phyloP scores from a whole-genome alignment of 2,113 vertebrate species.

The Peromyscus californicus region DNA sequence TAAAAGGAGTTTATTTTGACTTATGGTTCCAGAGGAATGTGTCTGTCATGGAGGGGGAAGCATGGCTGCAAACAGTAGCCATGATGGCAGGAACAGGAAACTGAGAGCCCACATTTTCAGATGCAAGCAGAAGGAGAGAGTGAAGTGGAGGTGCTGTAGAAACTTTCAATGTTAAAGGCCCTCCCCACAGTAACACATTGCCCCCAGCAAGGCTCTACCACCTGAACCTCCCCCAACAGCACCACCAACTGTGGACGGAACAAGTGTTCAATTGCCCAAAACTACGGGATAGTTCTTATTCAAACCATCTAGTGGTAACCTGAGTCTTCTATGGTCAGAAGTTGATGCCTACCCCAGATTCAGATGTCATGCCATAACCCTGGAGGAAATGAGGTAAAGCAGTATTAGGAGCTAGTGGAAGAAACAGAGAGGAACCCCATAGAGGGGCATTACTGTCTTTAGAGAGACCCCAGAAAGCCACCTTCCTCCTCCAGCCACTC shows the following conservation, averaged over 20 bases:
- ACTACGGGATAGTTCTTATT: background rate
- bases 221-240: too few relatives aligned
- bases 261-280: background rate
- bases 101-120: too few relatives aligned
- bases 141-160: background rate
- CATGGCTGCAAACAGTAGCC: too few relatives aligned
- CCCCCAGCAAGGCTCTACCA: background rate
- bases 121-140: background rate
- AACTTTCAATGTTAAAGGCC: too few relatives aligned
- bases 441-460: background rate
- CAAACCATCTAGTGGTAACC: background rate
- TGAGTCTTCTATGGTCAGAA: background rate
- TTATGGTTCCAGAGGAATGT: background rate
- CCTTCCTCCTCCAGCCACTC: too few relatives aligned
- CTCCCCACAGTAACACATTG: too few relatives aligned
- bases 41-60: background rate
- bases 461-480: too few relatives aligned
- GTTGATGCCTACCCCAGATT: background rate
- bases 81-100: background rate
- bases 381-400: background rate
- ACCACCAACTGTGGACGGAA: too few relatives aligned
- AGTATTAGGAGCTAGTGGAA: fast-evolving
- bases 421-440: too few relatives aligned
- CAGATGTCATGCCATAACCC: background rate
- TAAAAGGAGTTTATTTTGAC: background rate